A percentile compares a stretch with the other conserved stretches of the same genome.
These are phyloP conservation scores for Tetramorium bicarinatum DNA, from an alignment of 2,888 invertebrate species.

Conservation along the genomic window DNA sequence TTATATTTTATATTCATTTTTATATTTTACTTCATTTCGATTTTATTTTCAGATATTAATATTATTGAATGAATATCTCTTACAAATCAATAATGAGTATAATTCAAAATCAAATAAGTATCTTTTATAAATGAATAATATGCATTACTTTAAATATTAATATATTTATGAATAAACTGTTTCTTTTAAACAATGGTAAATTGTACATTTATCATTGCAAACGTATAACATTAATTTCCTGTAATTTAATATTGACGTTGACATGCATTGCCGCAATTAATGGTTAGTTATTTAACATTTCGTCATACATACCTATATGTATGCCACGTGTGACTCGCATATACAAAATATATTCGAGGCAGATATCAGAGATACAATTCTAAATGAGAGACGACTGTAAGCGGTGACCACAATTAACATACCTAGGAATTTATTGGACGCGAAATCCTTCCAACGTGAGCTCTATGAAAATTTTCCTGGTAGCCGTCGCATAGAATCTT, in stretches of 20 bases:
- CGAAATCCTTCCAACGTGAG: constrained; percentile 26
- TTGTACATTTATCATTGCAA: neutral
- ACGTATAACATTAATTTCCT: neutral
- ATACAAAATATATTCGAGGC: neutral
- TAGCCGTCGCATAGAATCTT: constrained; percentile 9
- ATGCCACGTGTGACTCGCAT: neutral
- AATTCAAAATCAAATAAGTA: neutral
- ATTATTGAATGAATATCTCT: neutral
- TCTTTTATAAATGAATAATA: neutral
- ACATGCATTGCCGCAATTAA: neutral
- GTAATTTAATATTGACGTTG: constrained; percentile 3
- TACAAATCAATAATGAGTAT: neutral
- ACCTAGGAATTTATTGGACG: constrained; percentile 55
- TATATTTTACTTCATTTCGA: neutral
- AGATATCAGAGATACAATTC: constrained; percentile 2
- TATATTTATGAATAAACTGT: neutral
- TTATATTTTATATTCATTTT: neutral
- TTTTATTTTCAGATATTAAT: neutral
- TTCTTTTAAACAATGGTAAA: neutral
- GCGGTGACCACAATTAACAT: constrained; percentile 12
- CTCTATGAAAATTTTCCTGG: constrained; percentile 30
- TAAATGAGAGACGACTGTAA: neutral
- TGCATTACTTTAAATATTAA: neutral
- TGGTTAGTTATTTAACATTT: neutral
- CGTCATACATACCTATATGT: neutral